Base-by-base conservation (phyloP, 2,113 vertebrate species). In the Paedocypris sp. region DNA sequence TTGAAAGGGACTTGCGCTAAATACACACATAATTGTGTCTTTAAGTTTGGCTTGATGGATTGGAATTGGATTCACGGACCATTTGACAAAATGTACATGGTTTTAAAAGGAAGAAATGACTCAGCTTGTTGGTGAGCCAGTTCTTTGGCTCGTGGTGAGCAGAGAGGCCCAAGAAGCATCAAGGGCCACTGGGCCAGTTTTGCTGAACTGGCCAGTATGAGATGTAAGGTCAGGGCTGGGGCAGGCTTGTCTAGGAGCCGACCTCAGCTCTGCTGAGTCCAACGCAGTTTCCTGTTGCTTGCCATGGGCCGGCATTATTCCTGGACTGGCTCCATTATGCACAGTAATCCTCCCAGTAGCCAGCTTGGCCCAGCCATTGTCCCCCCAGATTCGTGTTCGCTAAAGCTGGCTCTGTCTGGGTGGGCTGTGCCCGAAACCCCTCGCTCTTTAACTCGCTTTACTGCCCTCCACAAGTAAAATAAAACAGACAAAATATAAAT, bases 321-420 rank as follows among this genome's bases (percentile, higher is more conserved):
- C 89, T 89, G 87, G 86, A 85, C 82, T 54, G 80, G 81, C 71
- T 77, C 82, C 75, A 93, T 97, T 97, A 88, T 97, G 82, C 85
- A 82, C 86, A 58, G 73, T 97, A 98, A 98, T 94, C 93, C 94
- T 88, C 85, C 66, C 78, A 87, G 89, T 86, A 88, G 90, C 89
- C 88, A 88, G 75, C 74, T 82, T 71, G 82, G 83, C 82, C 87
- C 83, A 52, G 1, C 89, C 70, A 91, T 95, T 94, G 91, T 96
- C 86, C 45, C 62, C 22, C 85, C 77, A 41, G 77, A 77, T 85
- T 85, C 87, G 87, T 85, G 88, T 83, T 83, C 83, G 77, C 85
- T 81, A 84, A 81, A 85, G 75, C 80, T 77, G 80, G 74, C 67
- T 70, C 80, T 46, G 77, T 86, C 87, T 89, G 89, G 86, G 85